Conservation (phyloP, 2,113 vertebrate species). For the Atractosteus spatula region DNA sequence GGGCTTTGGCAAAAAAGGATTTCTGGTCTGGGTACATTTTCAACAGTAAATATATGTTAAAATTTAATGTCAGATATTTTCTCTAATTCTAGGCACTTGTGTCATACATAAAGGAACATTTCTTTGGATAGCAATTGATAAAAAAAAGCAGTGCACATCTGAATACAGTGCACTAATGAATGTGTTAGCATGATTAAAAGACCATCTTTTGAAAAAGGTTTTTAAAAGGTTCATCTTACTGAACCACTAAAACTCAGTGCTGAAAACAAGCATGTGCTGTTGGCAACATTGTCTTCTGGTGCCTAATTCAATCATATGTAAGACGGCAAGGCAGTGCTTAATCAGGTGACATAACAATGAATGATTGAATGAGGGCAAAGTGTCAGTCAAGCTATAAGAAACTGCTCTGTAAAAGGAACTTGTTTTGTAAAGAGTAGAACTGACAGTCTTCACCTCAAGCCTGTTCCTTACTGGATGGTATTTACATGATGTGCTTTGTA, state of each 20-base stretch:
- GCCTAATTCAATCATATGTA: background rate
- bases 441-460: constrained; percentile 2
- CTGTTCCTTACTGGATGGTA: background rate
- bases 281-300: background rate
- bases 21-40: too few relatives aligned
- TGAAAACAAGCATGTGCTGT: too few relatives aligned
- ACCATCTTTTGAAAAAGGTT: too few relatives aligned
- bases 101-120: background rate
- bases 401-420: background rate
- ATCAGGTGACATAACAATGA: constrained; percentile 25
- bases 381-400: constrained; percentile 18
- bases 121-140: background rate
- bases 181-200: too few relatives aligned
- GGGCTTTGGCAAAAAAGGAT: too few relatives aligned
- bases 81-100: too few relatives aligned
- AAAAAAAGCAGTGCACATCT: background rate
- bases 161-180: too few relatives aligned
- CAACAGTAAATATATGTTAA: too few relatives aligned
- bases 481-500: too few relatives aligned
- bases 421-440: background rate
- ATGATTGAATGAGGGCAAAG: constrained; percentile 40
- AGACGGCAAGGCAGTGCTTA: background rate
- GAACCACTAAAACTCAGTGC: too few relatives aligned
- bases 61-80: too few relatives aligned
- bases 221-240: too few relatives aligned